A percentile compares a stretch with the other conserved stretches of the same genome.
phyloP scores from a whole-genome alignment of 2,888 invertebrate species.

The Rhodophaea formosa region DNA sequence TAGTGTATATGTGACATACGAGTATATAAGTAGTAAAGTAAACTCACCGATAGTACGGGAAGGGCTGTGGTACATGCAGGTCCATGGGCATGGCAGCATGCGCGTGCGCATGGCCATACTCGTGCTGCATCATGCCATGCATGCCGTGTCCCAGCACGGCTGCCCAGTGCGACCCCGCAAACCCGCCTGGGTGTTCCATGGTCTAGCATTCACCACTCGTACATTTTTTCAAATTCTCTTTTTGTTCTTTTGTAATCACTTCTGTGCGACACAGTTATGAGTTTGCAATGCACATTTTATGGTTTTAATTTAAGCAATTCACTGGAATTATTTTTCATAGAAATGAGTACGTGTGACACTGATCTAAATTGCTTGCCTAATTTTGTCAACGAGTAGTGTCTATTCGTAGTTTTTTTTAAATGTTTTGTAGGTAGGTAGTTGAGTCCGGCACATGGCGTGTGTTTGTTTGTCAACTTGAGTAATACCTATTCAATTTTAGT shows the following conservation, averaged over 20 bases:
- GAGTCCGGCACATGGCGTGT: no score
- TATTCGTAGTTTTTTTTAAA: no score
- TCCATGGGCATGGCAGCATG: slow-evolving; percentile 91
- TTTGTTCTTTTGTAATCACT: neutral
- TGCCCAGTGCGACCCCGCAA: slow-evolving; percentile 89
- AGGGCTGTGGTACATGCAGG: slow-evolving; percentile 94
- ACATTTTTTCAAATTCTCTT: slow-evolving; percentile 35
- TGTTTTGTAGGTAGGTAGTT: no score
- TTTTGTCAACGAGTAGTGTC: no score
- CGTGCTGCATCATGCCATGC: slow-evolving; percentile 84
- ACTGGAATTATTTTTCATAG: neutral
- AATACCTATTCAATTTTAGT: no score
- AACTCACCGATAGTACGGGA: slow-evolving; percentile 93
- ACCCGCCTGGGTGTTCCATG: slow-evolving; percentile 84
- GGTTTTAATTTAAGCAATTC: neutral
- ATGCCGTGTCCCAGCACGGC: slow-evolving; percentile 86
- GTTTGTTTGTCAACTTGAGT: no score
- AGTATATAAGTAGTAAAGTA: neutral
- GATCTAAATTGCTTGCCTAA: neutral
- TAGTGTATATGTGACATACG: no score
- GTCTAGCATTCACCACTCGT: slow-evolving; percentile 31
- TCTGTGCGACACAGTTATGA: slow-evolving; percentile 1
- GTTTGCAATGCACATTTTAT: slow-evolving; percentile 1
- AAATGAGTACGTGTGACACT: neutral
- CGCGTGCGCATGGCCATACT: slow-evolving; percentile 82